Evolutionary conservation across 23 tunicate species (phyloP).

Genomic region (Corella eumyota): DNA sequence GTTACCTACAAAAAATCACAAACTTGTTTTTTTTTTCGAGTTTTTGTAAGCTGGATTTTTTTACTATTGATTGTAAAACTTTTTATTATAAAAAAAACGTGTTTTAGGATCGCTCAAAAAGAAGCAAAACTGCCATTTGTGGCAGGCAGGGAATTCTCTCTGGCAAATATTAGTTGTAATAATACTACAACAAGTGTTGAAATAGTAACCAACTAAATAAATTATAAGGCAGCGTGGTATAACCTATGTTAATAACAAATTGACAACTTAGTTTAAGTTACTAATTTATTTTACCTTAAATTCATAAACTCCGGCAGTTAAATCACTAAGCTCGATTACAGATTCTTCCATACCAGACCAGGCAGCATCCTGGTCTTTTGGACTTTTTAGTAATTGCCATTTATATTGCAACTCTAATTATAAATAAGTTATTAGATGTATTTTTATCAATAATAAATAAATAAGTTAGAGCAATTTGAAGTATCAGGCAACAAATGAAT

Average conservation of each 20-base stretch:
- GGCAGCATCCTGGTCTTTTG: slow-evolving; percentile 35
- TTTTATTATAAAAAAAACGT: not conserved
- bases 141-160: too few relatives aligned
- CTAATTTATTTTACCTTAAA: slow-evolving; percentile 42
- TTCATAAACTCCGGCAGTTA: slow-evolving; percentile 42
- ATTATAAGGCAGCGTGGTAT: too few relatives aligned
- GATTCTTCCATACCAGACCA: slow-evolving; percentile 20
- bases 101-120: not conserved
- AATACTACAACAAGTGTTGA: too few relatives aligned
- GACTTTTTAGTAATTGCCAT: slow-evolving; percentile 47
- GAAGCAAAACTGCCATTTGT: too few relatives aligned
- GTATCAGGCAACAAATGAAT: too few relatives aligned
- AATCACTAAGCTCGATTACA: slow-evolving; percentile 11
- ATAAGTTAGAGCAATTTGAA: too few relatives aligned
- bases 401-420: slow-evolving; percentile 23
- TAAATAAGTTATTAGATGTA: too few relatives aligned
- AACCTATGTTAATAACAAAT: too few relatives aligned
- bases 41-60: not conserved
- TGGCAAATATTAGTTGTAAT: too few relatives aligned
- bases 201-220: too few relatives aligned
- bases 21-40: not conserved
- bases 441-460: too few relatives aligned
- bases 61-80: not conserved
- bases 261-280: too few relatives aligned
- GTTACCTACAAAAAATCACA: slow-evolving; percentile 21